Percentiles rank a stretch among this genome's conserved stretches.
These are phyloP conservation scores for Echinarachnius parma DNA, from an alignment of 53 echinoderm and acorn worm species.

Conservation along the genomic window DNA sequence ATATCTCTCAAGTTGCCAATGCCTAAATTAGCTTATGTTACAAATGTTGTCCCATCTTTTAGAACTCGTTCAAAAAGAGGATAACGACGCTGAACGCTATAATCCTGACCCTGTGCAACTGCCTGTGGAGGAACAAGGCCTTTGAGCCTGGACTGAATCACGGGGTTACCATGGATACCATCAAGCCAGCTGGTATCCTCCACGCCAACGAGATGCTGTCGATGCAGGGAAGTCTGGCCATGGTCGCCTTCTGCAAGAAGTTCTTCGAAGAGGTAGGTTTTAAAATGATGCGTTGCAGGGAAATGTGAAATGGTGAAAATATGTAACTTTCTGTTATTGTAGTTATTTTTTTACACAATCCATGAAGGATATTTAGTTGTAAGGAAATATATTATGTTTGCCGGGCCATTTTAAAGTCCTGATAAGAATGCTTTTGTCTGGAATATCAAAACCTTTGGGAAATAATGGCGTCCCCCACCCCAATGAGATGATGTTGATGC, in stretches of 20 bases:
- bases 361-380: no score
- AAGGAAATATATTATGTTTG: no score
- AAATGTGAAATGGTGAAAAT: not conserved
- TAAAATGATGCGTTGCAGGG: not conserved
- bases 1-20: no score
- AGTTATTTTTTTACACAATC: no score
- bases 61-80: slow-evolving; percentile 12
- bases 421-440: no score
- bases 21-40: no score
- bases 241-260: slow-evolving; percentile 61
- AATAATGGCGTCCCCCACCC: slow-evolving; percentile 55
- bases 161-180: slow-evolving; percentile 43
- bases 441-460: no score
- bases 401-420: no score
- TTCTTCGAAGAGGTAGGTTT: slow-evolving; percentile 80
- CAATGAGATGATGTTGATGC: slow-evolving; percentile 69
- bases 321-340: no score
- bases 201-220: slow-evolving; percentile 70
- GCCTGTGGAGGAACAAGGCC: slow-evolving; percentile 82
- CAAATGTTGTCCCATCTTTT: not conserved
- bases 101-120: slow-evolving; percentile 82
- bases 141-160: slow-evolving; percentile 48
- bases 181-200: slow-evolving; percentile 56
- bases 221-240: slow-evolving; percentile 68
- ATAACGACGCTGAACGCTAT: slow-evolving; percentile 66